These are phyloP conservation scores for Oscheius sp. DNA, from an alignment of 2,888 invertebrate species.

Conservation along the genomic window DNA sequence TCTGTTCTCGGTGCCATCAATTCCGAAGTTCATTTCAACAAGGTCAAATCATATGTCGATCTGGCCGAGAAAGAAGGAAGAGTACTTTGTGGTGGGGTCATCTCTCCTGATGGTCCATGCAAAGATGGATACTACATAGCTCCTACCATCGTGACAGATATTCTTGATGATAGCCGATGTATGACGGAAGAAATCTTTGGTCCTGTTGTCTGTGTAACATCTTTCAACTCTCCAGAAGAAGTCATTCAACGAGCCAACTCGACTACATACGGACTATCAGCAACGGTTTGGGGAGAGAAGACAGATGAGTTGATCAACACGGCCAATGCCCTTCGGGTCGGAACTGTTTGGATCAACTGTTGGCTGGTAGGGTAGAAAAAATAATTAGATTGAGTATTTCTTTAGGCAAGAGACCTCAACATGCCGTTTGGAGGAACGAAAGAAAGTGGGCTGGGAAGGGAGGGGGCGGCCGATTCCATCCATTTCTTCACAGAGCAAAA, in stretches of 20 bases:
- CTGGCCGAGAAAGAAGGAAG: conserved; percentile 72
- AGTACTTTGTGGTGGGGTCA: conserved; percentile 72
- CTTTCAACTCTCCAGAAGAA: conserved; percentile 62
- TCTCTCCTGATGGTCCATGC: conserved; percentile 68
- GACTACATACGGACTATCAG: conserved; percentile 74
- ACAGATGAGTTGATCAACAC: conserved; percentile 72
- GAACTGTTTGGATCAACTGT: conserved; percentile 76
- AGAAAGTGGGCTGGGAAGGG: conserved; percentile 74
- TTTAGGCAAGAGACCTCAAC: conserved; percentile 73
- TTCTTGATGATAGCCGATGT: conserved; percentile 71
- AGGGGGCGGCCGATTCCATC: conserved; percentile 74
- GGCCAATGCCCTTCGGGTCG: conserved; percentile 73
- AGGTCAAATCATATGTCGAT: conserved; percentile 67
- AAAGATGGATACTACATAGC: conserved; percentile 74
- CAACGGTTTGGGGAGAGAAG: conserved; percentile 73
- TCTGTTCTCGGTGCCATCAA: conserved; percentile 73
- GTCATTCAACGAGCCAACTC: conserved; percentile 73
- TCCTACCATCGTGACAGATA: conserved; percentile 73
- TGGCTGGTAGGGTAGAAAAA: conserved; percentile 71
- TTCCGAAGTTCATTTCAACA: conserved; percentile 73
- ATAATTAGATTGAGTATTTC: background rate
- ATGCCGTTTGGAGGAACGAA: conserved; percentile 76
- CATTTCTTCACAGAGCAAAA: conserved; percentile 75
- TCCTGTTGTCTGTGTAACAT: conserved; percentile 74
- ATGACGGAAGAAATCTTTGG: conserved; percentile 76